Conservation (phyloP, 2,113 vertebrate genomes). For the Nothobranchius kuhntae region DNA sequence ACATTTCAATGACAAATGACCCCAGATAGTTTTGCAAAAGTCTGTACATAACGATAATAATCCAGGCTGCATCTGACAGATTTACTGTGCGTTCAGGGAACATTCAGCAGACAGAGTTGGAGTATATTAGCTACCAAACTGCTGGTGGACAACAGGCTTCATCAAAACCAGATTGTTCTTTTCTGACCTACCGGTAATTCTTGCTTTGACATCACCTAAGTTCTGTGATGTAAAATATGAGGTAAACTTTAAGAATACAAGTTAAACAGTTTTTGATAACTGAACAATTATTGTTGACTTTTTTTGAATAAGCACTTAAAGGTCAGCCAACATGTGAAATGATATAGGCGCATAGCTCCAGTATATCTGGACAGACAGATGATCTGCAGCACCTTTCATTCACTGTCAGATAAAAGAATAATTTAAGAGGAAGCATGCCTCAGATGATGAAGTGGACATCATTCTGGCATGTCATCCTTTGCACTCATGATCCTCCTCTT, state of each 20-base stretch:
- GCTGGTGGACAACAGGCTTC: slow-evolving; percentile 20
- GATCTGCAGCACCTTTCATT: slow-evolving; percentile 14
- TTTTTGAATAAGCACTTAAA: background rate
- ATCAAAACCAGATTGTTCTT: slow-evolving; percentile 46
- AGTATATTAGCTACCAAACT: slow-evolving; percentile 8
- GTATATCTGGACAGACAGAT: background rate
- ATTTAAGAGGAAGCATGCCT: slow-evolving; percentile 39
- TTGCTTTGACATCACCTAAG: background rate
- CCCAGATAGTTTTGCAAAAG: slow-evolving; percentile 5
- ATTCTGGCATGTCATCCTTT: slow-evolving; percentile 15
- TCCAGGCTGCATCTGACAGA: slow-evolving; percentile 36
- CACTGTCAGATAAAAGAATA: slow-evolving; percentile 30
- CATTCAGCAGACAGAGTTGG: slow-evolving; percentile 10
- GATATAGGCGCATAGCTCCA: background rate
- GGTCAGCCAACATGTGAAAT: slow-evolving; percentile 4
- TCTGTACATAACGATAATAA: slow-evolving; percentile 22
- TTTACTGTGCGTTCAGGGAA: slow-evolving; percentile 35
- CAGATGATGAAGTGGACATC: slow-evolving; percentile 40
- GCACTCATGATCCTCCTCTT: slow-evolving; percentile 23
- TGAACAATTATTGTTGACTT: background rate
- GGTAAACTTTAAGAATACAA: background rate
- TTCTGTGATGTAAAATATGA: background rate
- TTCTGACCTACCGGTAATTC: background rate
- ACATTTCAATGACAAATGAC: background rate
- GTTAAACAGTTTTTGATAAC: background rate